Evolutionary conservation across 2,113 vertebrate genomes (phyloP).

Genomic region (Thunnus thynnus): DNA sequence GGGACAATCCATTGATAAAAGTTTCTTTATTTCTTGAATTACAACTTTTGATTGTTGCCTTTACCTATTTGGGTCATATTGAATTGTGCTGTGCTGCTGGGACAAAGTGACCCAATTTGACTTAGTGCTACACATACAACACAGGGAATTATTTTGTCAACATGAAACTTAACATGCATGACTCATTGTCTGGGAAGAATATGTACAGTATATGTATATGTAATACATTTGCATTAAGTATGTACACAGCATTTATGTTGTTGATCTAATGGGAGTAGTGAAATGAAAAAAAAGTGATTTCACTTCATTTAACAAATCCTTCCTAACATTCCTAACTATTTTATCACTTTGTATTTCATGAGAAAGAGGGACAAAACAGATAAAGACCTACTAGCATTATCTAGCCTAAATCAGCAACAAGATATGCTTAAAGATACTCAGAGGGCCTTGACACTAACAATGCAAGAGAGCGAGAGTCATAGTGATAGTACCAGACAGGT

Average conservation of each 20-base stretch:
- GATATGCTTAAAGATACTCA: no score
- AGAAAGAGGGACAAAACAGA: no score
- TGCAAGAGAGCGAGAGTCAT: no score
- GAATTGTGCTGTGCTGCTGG: slow-evolving; percentile 32
- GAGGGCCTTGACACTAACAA: no score
- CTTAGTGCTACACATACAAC: not conserved
- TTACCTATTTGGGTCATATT: slow-evolving; percentile 47
- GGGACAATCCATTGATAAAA: not conserved
- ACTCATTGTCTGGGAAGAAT: not conserved
- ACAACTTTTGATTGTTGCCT: slow-evolving; percentile 26
- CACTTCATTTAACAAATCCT: no score
- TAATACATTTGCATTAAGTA: not conserved
- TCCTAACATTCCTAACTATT: no score
- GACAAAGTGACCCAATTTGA: slow-evolving; percentile 43
- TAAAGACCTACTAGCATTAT: no score
- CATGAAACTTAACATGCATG: not conserved
- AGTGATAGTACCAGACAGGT: no score
- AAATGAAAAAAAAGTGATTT: no score
- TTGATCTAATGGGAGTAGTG: not conserved
- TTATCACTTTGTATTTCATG: no score
- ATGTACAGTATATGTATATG: no score
- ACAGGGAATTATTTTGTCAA: slow-evolving; percentile 15
- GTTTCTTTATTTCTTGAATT: not conserved
- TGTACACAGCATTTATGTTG: not conserved
- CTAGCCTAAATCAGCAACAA: no score